phyloP scores from a whole-genome alignment of 2,113 vertebrate species.

The Trematomus loennbergii region DNA sequence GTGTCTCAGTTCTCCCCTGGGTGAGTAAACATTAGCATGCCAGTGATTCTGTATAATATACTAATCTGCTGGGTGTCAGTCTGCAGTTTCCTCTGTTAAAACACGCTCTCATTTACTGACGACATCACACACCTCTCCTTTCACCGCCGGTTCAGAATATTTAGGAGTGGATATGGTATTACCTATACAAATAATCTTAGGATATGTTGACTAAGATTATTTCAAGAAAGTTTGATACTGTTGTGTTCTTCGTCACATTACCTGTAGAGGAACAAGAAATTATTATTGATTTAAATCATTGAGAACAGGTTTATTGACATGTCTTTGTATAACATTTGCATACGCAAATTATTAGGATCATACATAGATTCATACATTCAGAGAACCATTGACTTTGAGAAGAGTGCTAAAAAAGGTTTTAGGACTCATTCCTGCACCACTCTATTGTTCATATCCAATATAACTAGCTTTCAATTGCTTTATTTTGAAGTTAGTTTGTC shows the following conservation, averaged over 20 bases:
- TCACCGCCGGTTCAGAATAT: not conserved
- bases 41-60: conserved; percentile 58
- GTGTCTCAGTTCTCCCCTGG: conserved; percentile 57
- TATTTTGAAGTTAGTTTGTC: too few relatives aligned
- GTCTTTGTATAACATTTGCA: too few relatives aligned
- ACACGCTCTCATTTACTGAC: not conserved
- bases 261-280: not conserved
- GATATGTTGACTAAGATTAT: not conserved
- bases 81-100: conserved; percentile 21
- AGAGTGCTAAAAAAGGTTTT: too few relatives aligned
- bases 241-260: not conserved
- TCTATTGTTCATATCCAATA: too few relatives aligned
- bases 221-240: not conserved
- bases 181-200: not conserved
- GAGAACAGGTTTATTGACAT: too few relatives aligned
- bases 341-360: too few relatives aligned
- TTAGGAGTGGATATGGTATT: not conserved
- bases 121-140: conserved; percentile 15
- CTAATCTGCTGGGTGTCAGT: conserved; percentile 59
- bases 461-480: too few relatives aligned
- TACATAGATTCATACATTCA: not conserved
- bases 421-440: too few relatives aligned
- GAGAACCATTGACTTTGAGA: too few relatives aligned
- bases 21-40: conserved; percentile 64
- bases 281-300: not conserved